Evolutionary conservation across 2,888 invertebrate genomes (phyloP).

Genomic region (Pomacea canaliculata): DNA sequence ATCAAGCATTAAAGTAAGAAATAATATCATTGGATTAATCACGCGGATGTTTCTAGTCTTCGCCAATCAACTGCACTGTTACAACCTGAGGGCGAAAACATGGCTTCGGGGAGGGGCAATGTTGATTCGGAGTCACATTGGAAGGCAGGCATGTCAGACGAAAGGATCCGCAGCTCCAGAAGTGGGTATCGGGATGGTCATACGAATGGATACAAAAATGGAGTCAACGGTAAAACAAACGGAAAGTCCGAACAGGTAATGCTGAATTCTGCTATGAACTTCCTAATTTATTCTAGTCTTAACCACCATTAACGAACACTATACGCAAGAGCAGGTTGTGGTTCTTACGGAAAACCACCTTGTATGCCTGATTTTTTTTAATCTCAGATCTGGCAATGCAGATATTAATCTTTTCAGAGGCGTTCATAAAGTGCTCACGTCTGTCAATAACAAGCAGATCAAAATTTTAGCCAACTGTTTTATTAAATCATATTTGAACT

Average conservation of each 20-base stretch:
- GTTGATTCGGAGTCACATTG: not conserved
- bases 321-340: no score
- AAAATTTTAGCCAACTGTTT: no score
- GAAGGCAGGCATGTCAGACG: constrained; percentile 6
- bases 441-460: no score
- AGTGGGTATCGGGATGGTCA: constrained; percentile 28
- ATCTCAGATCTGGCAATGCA: no score
- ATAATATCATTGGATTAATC: constrained; percentile 8
- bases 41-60: not conserved
- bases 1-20: not conserved
- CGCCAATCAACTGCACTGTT: not conserved
- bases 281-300: not conserved
- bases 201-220: constrained; percentile 47
- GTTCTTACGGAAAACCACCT: no score
- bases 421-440: no score
- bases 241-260: constrained; percentile 47
- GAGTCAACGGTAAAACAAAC: constrained; percentile 39
- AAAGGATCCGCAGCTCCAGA: not conserved
- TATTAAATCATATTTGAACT: no score
- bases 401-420: no score
- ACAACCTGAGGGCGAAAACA: constrained; percentile 12
- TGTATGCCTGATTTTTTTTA: no score
- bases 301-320: no score
- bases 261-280: not conserved
- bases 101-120: constrained; percentile 35